A percentile compares a stretch with the other conserved stretches of the same genome.
Evolutionary conservation across 2,888 invertebrate genomes (phyloP).

Genomic region (Agrotis exclamationis): DNA sequence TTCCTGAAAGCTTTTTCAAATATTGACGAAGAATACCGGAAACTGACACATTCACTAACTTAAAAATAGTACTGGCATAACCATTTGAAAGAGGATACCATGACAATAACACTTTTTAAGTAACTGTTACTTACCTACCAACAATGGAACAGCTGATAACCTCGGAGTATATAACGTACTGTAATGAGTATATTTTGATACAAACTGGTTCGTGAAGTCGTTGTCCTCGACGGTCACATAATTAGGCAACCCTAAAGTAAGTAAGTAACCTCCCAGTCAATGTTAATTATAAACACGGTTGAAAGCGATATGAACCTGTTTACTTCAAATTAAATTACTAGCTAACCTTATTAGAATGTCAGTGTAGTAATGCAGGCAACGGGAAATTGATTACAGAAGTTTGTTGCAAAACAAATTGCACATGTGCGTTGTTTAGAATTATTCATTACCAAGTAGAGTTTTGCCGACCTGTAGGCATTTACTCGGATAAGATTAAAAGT

Average conservation of each 20-base stretch:
- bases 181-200: slow-evolving; percentile 28
- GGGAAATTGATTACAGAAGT: slow-evolving; percentile 19
- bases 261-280: slow-evolving; percentile 21
- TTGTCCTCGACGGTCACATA: slow-evolving; percentile 43
- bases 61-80: too few species aligned
- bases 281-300: slow-evolving; percentile 6
- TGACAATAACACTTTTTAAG: too few species aligned
- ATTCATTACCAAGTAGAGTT: slow-evolving; percentile 14
- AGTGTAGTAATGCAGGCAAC: slow-evolving; percentile 16
- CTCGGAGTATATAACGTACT: slow-evolving; percentile 17
- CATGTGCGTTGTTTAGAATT: slow-evolving; percentile 17
- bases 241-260: slow-evolving; percentile 35
- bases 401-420: slow-evolving; percentile 16
- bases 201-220: slow-evolving; percentile 48
- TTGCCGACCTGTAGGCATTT: too few species aligned
- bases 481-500: too few species aligned
- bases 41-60: too few species aligned
- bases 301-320: not conserved
- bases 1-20: not conserved
- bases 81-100: too few species aligned
- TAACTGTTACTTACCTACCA: not conserved
- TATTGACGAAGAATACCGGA: not conserved
- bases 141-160: slow-evolving; percentile 29
- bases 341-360: not conserved
- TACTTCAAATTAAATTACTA: slow-evolving; percentile 17